A percentile compares a stretch with the other conserved stretches of the same genome.
phyloP scores from a whole-genome alignment of 2,797 vertebrate species.

The Paedocypris micromegethes region DNA sequence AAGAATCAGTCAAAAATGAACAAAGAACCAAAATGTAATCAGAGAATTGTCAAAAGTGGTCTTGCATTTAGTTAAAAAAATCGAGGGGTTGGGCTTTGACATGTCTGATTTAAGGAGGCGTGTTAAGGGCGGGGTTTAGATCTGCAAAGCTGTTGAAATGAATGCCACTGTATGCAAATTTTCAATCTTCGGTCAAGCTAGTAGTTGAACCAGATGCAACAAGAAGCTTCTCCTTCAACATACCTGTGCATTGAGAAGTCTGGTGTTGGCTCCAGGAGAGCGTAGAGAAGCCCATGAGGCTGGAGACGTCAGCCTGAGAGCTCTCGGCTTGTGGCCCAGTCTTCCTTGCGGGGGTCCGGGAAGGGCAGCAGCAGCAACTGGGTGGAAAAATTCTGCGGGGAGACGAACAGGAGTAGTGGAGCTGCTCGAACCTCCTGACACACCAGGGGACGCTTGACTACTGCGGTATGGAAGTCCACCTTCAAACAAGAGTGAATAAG shows the following conservation, averaged over 20 bases:
- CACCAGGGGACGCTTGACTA: constrained; percentile 29
- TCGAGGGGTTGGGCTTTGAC: too few relatives aligned
- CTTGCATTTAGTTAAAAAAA: too few relatives aligned
- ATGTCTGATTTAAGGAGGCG: too few relatives aligned
- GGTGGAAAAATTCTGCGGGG: constrained; percentile 87
- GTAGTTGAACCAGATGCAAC: too few relatives aligned
- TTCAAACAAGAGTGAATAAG: constrained; percentile 48
- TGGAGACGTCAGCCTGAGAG: constrained; percentile 76
- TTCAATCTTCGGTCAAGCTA: too few relatives aligned
- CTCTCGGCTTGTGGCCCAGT: constrained; percentile 63
- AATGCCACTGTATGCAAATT: too few relatives aligned
- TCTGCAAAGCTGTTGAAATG: too few relatives aligned
- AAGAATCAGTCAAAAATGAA: too few relatives aligned
- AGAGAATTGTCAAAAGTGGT: too few relatives aligned
- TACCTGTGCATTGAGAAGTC: constrained; percentile 78
- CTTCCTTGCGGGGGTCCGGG: constrained; percentile 64
- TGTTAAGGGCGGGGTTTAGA: too few relatives aligned
- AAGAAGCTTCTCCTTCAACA: neutral
- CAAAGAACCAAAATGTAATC: too few relatives aligned
- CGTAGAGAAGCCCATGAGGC: constrained; percentile 88
- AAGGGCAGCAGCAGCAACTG: constrained; percentile 67
- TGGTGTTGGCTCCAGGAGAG: constrained; percentile 79
- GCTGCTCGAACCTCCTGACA: constrained; percentile 48
- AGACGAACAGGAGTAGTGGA: constrained; percentile 73
- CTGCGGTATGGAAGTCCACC: constrained; percentile 52